Evolutionary conservation across 2,888 invertebrate genomes (phyloP).

Genomic region (Amphiduros pacificus): DNA sequence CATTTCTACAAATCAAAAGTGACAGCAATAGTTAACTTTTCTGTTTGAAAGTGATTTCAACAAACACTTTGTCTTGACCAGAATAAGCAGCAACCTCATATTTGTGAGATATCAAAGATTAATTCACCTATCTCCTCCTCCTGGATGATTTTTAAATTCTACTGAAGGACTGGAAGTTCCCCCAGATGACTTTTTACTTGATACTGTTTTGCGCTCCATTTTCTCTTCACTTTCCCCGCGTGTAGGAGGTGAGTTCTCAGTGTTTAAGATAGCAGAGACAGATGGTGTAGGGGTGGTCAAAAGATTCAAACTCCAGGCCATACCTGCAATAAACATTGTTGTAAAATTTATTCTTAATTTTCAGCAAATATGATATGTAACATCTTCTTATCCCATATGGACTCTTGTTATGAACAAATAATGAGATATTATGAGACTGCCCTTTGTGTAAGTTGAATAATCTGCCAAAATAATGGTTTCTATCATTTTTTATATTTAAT

Average conservation of each 20-base stretch:
- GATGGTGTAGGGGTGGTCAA: too few relatives aligned
- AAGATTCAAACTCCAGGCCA: conserved; percentile 13
- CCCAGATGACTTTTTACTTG: conserved; percentile 3
- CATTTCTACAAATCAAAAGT: too few relatives aligned
- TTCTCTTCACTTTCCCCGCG: conserved; percentile 10
- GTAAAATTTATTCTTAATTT: background rate
- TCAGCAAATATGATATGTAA: background rate
- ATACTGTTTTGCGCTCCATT: background rate
- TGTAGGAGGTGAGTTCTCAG: background rate
- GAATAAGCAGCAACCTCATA: too few relatives aligned
- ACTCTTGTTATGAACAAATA: too few relatives aligned
- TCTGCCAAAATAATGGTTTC: background rate
- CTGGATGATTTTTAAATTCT: conserved; percentile 15
- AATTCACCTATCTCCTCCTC: too few relatives aligned
- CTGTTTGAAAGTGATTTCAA: too few relatives aligned
- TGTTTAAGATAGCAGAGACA: background rate
- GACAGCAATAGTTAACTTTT: too few relatives aligned
- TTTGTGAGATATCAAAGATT: too few relatives aligned
- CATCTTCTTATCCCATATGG: too few relatives aligned
- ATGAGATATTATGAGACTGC: too few relatives aligned
- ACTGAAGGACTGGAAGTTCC: conserved; percentile 9
- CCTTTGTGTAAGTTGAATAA: background rate
- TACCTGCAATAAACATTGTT: background rate
- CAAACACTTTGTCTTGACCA: too few relatives aligned
- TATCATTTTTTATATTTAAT: too few relatives aligned